phyloP scores from a whole-genome alignment of 2,888 invertebrate species.

The Metellina segmentata region DNA sequence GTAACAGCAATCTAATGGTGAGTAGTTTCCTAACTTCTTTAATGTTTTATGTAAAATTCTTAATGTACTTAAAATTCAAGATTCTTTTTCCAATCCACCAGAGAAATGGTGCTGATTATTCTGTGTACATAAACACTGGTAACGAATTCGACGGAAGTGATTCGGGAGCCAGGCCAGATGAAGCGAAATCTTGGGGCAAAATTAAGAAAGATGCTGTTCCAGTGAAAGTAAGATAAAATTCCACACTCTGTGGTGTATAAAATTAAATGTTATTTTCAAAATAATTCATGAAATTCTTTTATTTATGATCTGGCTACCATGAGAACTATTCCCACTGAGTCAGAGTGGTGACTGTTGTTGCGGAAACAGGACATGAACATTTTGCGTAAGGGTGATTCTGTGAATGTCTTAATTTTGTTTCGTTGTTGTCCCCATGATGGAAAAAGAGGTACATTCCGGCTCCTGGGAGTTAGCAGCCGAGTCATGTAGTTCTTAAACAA shows the following conservation, averaged over 20 bases:
- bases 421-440: too few relatives aligned
- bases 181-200: slow-evolving; percentile 99
- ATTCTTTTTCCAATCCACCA: slow-evolving; percentile 22
- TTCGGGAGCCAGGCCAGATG: slow-evolving; percentile 98
- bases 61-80: background rate
- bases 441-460: too few relatives aligned
- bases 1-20: slow-evolving; percentile 99
- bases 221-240: slow-evolving; percentile 86
- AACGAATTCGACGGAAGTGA: slow-evolving; percentile 99
- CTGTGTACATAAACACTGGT: slow-evolving; percentile 97
- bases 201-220: slow-evolving; percentile 92
- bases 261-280: background rate
- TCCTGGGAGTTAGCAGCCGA: too few relatives aligned
- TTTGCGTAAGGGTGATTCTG: too few relatives aligned
- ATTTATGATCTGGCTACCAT: too few relatives aligned
- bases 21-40: background rate
- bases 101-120: slow-evolving; percentile 97
- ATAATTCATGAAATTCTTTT: too few relatives aligned
- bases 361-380: too few relatives aligned
- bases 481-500: too few relatives aligned
- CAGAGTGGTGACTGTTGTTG: too few relatives aligned
- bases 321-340: too few relatives aligned
- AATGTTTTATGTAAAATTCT: background rate
- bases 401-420: too few relatives aligned
- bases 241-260: background rate